Conservation (phyloP, 2,797 vertebrate genomes). For the Graptemys geographica region DNA sequence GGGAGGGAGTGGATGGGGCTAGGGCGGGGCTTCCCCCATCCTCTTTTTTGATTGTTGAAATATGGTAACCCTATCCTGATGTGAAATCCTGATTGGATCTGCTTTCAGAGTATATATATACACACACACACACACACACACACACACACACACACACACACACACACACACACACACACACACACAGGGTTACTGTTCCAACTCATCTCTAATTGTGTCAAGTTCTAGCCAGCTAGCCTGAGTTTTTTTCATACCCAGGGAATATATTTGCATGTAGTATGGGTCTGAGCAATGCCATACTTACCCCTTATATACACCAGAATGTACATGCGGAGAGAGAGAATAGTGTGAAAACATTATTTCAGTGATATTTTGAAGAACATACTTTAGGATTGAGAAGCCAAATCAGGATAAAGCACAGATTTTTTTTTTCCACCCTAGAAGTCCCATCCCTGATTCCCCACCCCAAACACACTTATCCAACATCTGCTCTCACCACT, state of each 20-base stretch:
- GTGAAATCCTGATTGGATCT: too few species aligned
- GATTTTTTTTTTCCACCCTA: neutral
- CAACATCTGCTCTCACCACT: neutral
- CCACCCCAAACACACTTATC: conserved; percentile 14
- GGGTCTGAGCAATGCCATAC: neutral
- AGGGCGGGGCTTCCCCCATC: too few species aligned
- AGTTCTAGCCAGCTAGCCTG: accelerated
- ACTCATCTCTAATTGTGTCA: neutral
- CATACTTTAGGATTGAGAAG: neutral
- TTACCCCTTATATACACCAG: neutral
- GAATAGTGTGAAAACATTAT: neutral
- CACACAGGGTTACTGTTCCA: accelerated
- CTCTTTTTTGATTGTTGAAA: too few species aligned
- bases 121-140: accelerated
- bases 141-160: neutral
- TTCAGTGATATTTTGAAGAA: neutral
- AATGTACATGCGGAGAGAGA: neutral
- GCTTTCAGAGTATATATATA: too few species aligned
- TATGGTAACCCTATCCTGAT: neutral
- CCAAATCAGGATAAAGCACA: neutral
- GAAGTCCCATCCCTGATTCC: neutral
- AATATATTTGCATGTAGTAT: neutral
- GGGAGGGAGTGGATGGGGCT: too few species aligned
- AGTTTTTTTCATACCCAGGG: neutral
- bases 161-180: neutral